phyloP scores from a whole-genome alignment of 2,888 invertebrate genomes.

The Drosophila pegasa region DNA sequence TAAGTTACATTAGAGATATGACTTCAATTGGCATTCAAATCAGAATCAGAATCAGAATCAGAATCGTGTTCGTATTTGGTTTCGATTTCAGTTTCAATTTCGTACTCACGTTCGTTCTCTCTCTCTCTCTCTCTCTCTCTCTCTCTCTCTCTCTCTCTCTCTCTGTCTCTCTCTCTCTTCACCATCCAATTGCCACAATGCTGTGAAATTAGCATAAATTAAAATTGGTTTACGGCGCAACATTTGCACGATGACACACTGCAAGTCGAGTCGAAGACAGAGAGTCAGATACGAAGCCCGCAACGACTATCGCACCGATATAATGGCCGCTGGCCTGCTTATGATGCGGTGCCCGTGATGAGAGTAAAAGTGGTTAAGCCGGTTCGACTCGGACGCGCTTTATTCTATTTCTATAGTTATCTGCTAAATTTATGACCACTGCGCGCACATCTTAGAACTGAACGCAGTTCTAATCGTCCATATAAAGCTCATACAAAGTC shows the following conservation, averaged over 20 bases:
- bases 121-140: too few relatives aligned
- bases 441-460: conserved; percentile 62
- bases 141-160: too few relatives aligned
- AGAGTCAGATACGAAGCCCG: conserved; percentile 12
- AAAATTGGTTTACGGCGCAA: conserved; percentile 77
- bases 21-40: neutral
- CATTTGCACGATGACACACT: conserved; percentile 68
- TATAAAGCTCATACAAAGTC: conserved; percentile 38
- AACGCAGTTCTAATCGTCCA: conserved; percentile 61
- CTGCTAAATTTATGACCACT: conserved; percentile 65
- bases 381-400: conserved; percentile 53
- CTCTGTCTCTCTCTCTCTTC: too few relatives aligned
- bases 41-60: neutral
- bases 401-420: conserved; percentile 78
- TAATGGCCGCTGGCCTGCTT: conserved; percentile 27
- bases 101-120: too few relatives aligned
- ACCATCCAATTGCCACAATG: conserved; percentile 65
- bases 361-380: conserved; percentile 78
- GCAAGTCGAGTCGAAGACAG: conserved; percentile 32
- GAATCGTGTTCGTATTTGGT: neutral
- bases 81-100: conserved; percentile 1
- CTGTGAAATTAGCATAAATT: conserved; percentile 77
- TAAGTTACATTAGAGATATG: neutral
- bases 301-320: conserved; percentile 23
- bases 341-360: conserved; percentile 58